These are phyloP conservation scores for Delphinus delphis DNA, from an alignment of 2,113 vertebrate genomes.

Conservation along the genomic window DNA sequence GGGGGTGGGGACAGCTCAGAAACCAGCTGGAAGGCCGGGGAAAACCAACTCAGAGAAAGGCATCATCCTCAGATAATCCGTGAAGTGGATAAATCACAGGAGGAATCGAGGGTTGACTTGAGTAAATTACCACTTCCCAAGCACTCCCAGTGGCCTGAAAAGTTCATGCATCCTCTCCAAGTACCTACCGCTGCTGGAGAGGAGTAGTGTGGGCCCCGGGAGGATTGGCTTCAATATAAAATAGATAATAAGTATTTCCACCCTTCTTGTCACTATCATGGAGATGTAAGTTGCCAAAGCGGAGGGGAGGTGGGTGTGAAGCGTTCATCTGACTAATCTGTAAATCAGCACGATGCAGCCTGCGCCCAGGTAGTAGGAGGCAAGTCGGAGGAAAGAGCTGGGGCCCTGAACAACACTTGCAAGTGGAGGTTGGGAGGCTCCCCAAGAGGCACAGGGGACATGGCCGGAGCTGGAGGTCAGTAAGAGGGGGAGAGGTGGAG, in stretches of 20 bases:
- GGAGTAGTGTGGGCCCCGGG: not conserved
- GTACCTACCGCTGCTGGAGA: not conserved
- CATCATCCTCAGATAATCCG: not conserved
- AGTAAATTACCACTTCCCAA: conserved; percentile 12
- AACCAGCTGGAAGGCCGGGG: conserved; percentile 8
- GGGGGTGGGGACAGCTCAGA: not conserved
- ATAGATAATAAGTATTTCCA: conserved; percentile 67
- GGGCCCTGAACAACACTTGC: not conserved
- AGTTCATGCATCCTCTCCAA: not conserved
- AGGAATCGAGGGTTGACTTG: not conserved
- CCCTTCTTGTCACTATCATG: conserved; percentile 59
- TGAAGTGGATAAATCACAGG: conserved; percentile 5
- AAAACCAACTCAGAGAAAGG: not conserved
- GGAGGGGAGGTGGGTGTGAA: conserved; percentile 67
- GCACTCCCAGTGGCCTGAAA: not conserved
- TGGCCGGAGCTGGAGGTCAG: not conserved
- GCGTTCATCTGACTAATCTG: conserved; percentile 69
- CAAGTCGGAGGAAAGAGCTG: conserved; percentile 13
- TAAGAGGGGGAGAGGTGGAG: not conserved
- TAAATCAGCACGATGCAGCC: conserved; percentile 57
- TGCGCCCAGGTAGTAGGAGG: conserved; percentile 53
- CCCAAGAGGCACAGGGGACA: not conserved
- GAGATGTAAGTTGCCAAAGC: conserved; percentile 65
- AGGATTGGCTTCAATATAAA: conserved; percentile 46
- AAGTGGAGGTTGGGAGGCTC: not conserved